Base-by-base conservation (phyloP, 2,113 vertebrate species). In the Agelaius tricolor region DNA sequence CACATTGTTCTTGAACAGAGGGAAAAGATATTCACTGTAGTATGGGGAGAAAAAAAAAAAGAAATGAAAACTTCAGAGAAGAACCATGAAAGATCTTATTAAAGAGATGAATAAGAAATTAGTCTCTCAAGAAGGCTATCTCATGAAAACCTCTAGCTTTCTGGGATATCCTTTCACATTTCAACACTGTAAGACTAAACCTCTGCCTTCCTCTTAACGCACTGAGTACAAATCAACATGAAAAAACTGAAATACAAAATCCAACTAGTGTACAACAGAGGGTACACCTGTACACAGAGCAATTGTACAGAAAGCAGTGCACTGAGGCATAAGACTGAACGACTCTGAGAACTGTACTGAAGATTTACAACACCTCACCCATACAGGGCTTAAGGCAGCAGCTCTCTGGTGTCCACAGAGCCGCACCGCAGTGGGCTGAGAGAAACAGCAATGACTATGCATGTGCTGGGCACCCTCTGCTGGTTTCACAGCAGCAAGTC, bases 391-490 rank as follows among this genome's bases (percentile, higher is more conserved):
- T 49, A 73, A 46, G 15, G 66, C 28, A 35, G 51, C 41, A 89
- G 81, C 47, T 79, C 37, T 17, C 71, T 46, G 37, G 26, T 33
- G 66, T 62, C 67, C 43, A 58, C 0, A 3, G 5, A 72, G 15
- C 66, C 9, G 2, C 43, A 41, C 1, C 30, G 31, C 39, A 31
- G 30, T 0, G n/a, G 35, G 27, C n/a, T 11, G 19, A 8, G 37
- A 57, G 26, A 51, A 68, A 43, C 28, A 73, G 37, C 71, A 23
- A 20, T 2, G 2, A 58, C 51, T 52, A 15, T 2, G 3, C 9
- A 12, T 3, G 62, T 15, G 39, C 55, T 55, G 87, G 27, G 94
- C 94, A 62, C 96, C 96, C 96, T 93, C 96, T 96, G 83, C 94
- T 92, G 96, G 96, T n/a, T 22, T 68, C 83, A 65, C 79, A 80